Evolutionary conservation across 1,140 invertebrate genomes (phyloP), one percentile per base, ranked within the genome.

Genomic region (Penaeus japonicus): DNA sequence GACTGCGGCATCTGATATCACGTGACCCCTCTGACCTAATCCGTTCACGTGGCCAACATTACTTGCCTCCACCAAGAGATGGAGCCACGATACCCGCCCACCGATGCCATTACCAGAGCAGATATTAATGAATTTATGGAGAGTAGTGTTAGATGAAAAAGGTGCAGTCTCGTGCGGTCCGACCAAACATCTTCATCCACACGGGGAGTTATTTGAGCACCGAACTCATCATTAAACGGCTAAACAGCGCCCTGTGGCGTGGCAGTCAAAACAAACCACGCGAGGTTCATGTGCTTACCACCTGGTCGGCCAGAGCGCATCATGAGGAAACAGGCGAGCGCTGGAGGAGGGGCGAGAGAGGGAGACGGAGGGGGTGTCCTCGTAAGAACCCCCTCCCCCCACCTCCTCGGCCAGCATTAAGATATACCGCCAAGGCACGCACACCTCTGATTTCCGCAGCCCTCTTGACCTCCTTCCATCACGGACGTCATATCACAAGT

Each of bases 91-190:
- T 73, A 80, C 79, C 62, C 39, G 27, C 39, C 47, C 32, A 39
- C 39, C 57, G 59, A 54, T 32, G 85, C 47, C 35, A 87, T 87
- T 87, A 87, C 79, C 47, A 54, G 39, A 18, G 27, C 85, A 55
- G 85, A 87, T 87, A 75, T 87, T 87, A 87, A 87, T 87, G 85
- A 87, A 87, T 87, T 87, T 87, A 87, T 75, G 85, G 54, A 55
- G 22, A 55, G n/a, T 47, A 54, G 47, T 73, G 55, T 73, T 78
- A 65, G 78, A 81, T 54, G 35, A 62, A 87, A 54, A 47, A 47
- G 47, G 47, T 47, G 47, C 47, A 47, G 47, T 47, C 47, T 47
- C 47, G 47, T 47, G 47, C 47, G 47, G 47, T 15, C 15, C 47
- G 47, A 15, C 10, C 47, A 47, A 47, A 47, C 5, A 47, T 12